These are phyloP conservation scores for Machaerirhynchus nigripectus DNA, from an alignment of 2,113 vertebrate species.

Conservation along the genomic window DNA sequence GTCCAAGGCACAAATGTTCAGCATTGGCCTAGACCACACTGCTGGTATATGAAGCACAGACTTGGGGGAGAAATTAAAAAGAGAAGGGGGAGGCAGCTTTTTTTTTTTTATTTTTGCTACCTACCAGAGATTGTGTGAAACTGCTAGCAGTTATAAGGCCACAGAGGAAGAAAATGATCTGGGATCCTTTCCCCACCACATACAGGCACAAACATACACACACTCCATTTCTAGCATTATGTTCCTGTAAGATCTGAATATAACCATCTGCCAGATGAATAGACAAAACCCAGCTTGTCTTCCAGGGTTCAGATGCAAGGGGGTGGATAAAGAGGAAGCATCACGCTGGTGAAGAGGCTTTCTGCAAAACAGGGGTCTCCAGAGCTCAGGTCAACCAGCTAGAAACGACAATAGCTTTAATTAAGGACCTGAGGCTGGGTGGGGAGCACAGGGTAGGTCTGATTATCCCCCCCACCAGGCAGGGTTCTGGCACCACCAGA, in stretches of 20 bases:
- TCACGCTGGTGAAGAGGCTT: not conserved
- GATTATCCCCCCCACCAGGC: not conserved
- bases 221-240: slow-evolving; percentile 32
- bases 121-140: slow-evolving; percentile 68
- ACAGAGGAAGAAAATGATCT: slow-evolving; percentile 43
- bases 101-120: slow-evolving; percentile 62
- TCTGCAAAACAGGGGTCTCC: not conserved
- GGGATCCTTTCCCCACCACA: slow-evolving; percentile 6
- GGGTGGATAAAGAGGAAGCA: slow-evolving; percentile 38
- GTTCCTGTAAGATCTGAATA: slow-evolving; percentile 51
- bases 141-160: slow-evolving; percentile 61
- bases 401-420: not conserved
- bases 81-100: not conserved
- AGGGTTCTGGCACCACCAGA: not conserved
- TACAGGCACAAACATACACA: slow-evolving; percentile 17
- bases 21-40: slow-evolving; percentile 81
- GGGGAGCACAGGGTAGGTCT: not conserved
- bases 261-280: slow-evolving; percentile 57
- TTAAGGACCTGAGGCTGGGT: not conserved
- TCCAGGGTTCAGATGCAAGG: slow-evolving; percentile 43
- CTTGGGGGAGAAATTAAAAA: slow-evolving; percentile 27
- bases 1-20: slow-evolving; percentile 80
- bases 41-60: slow-evolving; percentile 71
- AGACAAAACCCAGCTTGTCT: slow-evolving; percentile 57
- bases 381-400: not conserved